Evolutionary conservation across 1,140 invertebrate species (phyloP).

Genomic region (Orchesella cincta): DNA sequence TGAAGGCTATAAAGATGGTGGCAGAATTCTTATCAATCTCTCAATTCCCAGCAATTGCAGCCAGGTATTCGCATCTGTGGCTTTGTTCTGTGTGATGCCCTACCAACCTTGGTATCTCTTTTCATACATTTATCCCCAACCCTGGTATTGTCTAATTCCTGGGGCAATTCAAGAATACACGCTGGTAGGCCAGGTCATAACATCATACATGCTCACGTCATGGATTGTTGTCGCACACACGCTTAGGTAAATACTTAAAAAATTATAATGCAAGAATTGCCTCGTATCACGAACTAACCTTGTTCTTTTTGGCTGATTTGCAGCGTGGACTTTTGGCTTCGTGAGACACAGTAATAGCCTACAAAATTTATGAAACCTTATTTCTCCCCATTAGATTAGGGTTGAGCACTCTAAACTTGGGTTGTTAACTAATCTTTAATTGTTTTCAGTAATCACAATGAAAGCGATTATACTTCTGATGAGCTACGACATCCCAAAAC

Average conservation of each 20-base stretch:
- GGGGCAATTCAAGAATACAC: conserved; percentile 29
- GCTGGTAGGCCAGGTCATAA: conserved; percentile 16
- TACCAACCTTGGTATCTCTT: conserved; percentile 38
- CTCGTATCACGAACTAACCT: too few relatives aligned
- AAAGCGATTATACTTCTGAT: conserved; percentile 2
- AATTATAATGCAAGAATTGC: too few relatives aligned
- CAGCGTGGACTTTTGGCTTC: too few relatives aligned
- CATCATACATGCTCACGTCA: neutral
- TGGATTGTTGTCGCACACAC: conserved; percentile 28
- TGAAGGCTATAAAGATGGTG: conserved; percentile 27
- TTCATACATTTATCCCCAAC: conserved; percentile 28
- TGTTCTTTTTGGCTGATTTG: too few relatives aligned
- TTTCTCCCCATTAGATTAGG: too few relatives aligned
- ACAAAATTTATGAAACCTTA: too few relatives aligned
- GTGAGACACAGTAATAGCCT: too few relatives aligned
- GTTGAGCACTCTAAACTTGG: too few relatives aligned
- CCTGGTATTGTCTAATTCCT: conserved; percentile 33
- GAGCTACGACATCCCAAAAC: neutral
- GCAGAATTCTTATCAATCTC: conserved; percentile 35
- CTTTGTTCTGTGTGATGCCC: conserved; percentile 33
- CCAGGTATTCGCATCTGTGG: conserved; percentile 28
- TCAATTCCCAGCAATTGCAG: conserved; percentile 33
- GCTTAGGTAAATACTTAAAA: too few relatives aligned
- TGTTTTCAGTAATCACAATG: conserved; percentile 13
- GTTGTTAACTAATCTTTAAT: too few relatives aligned